Evolutionary conservation across 2,113 vertebrate species (phyloP), one percentile per base, ranked within the genome.

Genomic region (Willisornis vidua): DNA sequence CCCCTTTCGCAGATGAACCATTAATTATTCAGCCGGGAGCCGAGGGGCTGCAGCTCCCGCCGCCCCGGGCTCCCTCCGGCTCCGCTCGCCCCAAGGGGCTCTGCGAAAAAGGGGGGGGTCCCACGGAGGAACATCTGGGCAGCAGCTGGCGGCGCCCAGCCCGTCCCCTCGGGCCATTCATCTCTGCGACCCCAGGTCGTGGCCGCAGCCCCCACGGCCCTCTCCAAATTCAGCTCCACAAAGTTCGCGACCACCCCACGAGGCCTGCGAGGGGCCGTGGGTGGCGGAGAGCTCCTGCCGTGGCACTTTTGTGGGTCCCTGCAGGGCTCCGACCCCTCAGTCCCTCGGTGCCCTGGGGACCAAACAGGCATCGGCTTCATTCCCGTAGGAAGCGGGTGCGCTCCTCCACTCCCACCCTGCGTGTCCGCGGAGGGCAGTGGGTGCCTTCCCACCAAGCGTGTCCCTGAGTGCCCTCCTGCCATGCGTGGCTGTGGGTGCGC

Each of bases 21-120:
- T 95, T 71, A 94, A 95, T 97, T 96, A 97, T 96, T 97, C 97
- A 98, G 96, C 98, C 94, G 97, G 92, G 98, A 96, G 43, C 58
- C 28, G 73, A 25, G 78, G 68, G 29, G 37, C 29, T 29, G 33
- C 70, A 33, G 33, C 68, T 54, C 67, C 52, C 18, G 6, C 70
- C 19, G 29, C 63, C 59, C 48, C 37, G 37, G 12, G 48, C 43
- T 87, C 74, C 63, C 85, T 58, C 62, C 37, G 51, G 73, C 77
- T 73, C 73, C 37, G 4, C 58, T 90, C 9, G 73, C 61, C 66
- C 48, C 65, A 2, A 26, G 66, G 51, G 62, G 48, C 76, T 48
- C 31, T 15, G 8, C 57, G 28, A 45, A 87, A 74, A 25, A 49
- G 15, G 28, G 22, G 24, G 31, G 12, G 28, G 31, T 70, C 78